Evolutionary conservation across 1,140 invertebrate genomes (phyloP), one percentile per base, ranked within the genome.

Genomic region (Papilio machaon): DNA sequence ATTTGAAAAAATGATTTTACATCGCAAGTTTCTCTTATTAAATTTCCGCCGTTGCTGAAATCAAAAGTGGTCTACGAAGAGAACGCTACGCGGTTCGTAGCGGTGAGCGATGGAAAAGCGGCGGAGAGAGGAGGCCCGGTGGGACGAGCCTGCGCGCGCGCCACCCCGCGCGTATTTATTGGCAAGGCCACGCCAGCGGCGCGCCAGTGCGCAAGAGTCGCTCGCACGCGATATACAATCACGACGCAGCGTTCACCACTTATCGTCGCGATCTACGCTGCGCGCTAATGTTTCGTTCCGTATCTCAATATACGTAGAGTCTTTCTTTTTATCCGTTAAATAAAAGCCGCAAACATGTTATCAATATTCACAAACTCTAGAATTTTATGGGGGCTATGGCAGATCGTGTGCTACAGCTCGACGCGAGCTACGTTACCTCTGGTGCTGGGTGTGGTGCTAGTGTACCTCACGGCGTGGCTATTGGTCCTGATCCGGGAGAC

Each of bases 401-500:
- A 90, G 90, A 87, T 91, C 87, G 79, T 90, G 84, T 90, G 82
- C 82, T 94, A 88, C 85, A 92, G 91, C 89, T 89, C 80, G 73
- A 90, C 91, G 81, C 88, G 88, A 70, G 90, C 88, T 13, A 90
- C 92, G 52, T 64, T 90, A 79, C 88, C 90, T 70, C 96, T 97
- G 89, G 81, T 97, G 70, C 88, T 93, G 58, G 96, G 96, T 47
- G 89, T 96, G 73, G 85, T 83, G 81, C 83, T 83, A 23, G 83
- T 81, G 19, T 87, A 90, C 82, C 86, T 93, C 83, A 81, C 95
- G 74, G 95, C 96, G 78, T 96, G 97, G 88, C 83, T 97, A 47
- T 88, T 90, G 60, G 95, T 96, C 52, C 85, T 96, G 93, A 35
- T 95, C 92, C 90, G 92, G 10, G 95, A 96, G 82, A 87, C 95